A percentile compares a stretch with the other conserved stretches of the same genome.
Conservation (phyloP, 1,140 invertebrate genomes). For the Schlechtendalia chinensis region DNA sequence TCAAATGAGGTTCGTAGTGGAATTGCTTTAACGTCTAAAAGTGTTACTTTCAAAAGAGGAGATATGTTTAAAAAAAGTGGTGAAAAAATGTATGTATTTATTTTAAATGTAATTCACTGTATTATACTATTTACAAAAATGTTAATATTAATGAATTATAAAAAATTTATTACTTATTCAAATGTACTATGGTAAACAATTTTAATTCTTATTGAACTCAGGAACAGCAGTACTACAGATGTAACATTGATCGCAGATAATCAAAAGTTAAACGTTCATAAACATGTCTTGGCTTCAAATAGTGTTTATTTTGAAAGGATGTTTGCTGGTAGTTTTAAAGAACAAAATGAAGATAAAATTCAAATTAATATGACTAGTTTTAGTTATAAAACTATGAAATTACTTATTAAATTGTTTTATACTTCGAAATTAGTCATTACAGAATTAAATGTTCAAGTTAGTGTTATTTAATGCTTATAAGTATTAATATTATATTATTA, state of each 20-base stretch:
- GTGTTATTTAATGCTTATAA: background rate
- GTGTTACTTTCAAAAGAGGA: no score
- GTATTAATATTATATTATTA: no score
- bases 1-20: no score
- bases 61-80: no score
- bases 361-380: conserved; percentile 1
- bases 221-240: background rate
- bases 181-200: background rate
- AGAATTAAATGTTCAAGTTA: conserved; percentile 31
- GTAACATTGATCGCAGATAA: background rate
- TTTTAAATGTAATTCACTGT: no score
- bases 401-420: background rate
- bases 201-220: background rate
- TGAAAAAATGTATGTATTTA: no score
- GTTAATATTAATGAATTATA: no score
- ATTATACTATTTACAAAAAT: no score
- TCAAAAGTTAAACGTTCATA: background rate
- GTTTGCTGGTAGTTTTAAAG: conserved; percentile 16
- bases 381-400: conserved; percentile 9
- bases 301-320: conserved; percentile 20
- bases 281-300: background rate
- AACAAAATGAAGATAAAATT: background rate
- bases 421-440: conserved; percentile 6
- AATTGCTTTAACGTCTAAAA: no score
- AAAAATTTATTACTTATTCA: no score